A percentile compares a stretch with the other conserved stretches of the same genome.
Evolutionary conservation across 2,113 vertebrate species (phyloP).

Genomic region (Tragelaphus scriptus): DNA sequence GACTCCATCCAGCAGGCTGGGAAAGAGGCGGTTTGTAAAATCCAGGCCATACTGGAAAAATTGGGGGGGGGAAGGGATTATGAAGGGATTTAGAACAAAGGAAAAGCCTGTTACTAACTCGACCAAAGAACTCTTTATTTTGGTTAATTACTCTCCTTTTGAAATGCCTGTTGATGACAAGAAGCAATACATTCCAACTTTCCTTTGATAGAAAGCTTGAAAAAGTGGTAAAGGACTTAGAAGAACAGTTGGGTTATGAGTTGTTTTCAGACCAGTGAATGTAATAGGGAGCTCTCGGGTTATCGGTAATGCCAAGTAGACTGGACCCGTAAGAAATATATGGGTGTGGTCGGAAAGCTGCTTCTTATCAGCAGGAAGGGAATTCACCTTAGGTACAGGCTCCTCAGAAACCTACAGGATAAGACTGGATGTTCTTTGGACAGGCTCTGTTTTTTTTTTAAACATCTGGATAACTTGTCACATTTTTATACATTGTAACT

Average conservation of each 20-base stretch:
- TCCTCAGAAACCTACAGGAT: not conserved
- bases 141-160: conserved; percentile 52
- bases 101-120: conserved; percentile 50
- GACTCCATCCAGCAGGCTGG: conserved; percentile 89
- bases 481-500: conserved; percentile 56
- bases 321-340: not conserved
- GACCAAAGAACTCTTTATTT: conserved; percentile 71
- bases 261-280: conserved; percentile 63
- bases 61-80: conserved; percentile 88
- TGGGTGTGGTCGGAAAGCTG: not conserved
- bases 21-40: conserved; percentile 93
- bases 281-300: conserved; percentile 35
- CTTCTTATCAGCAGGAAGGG: conserved; percentile 50
- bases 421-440: conserved; percentile 25
- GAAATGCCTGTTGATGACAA: conserved; percentile 60
- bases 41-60: conserved; percentile 94
- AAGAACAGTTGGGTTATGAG: conserved; percentile 19
- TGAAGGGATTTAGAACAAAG: conserved; percentile 73
- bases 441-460: conserved; percentile 28
- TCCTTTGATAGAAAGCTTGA: conserved; percentile 52
- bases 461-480: not conserved
- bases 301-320: conserved; percentile 36
- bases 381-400: conserved; percentile 41
- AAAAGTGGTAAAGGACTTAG: conserved; percentile 46
- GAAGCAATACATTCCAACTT: conserved; percentile 77